Conservation (phyloP, 2,888 invertebrate species). For the Nemotelus nigrinus region DNA sequence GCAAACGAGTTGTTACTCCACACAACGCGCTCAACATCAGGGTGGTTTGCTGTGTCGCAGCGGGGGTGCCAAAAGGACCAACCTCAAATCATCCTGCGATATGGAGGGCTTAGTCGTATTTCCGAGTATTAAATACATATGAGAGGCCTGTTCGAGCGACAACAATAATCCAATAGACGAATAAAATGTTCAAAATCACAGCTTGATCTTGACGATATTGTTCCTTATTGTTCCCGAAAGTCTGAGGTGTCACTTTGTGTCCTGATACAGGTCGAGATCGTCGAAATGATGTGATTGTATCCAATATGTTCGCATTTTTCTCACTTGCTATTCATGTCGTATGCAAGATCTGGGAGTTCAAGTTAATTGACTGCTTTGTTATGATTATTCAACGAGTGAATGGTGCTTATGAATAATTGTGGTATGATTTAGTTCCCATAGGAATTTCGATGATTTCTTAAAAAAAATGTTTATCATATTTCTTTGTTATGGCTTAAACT, state of each 20-base stretch:
- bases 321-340: slow-evolving; percentile 29
- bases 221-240: slow-evolving; percentile 25
- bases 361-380: slow-evolving; percentile 42
- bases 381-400: slow-evolving; percentile 29
- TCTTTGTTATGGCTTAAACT: too few relatives aligned
- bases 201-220: slow-evolving; percentile 41
- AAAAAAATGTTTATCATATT: too few relatives aligned
- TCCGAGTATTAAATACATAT: not conserved
- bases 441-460: too few relatives aligned
- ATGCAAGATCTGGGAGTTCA: slow-evolving; percentile 6
- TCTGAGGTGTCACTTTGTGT: slow-evolving; percentile 11
- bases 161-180: slow-evolving; percentile 26
- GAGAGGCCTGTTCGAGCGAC: not conserved
- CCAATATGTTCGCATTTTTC: slow-evolving; percentile 40
- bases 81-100: slow-evolving; percentile 33
- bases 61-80: slow-evolving; percentile 43
- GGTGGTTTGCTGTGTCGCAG: slow-evolving; percentile 35
- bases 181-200: slow-evolving; percentile 41
- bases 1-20: slow-evolving; percentile 36
- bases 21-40: slow-evolving; percentile 17
- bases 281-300: slow-evolving; percentile 24
- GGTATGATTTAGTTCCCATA: too few relatives aligned
- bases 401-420: not conserved
- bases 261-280: slow-evolving; percentile 25
- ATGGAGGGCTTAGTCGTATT: slow-evolving; percentile 18